Conservation (phyloP, 2,113 vertebrate genomes). For the Heteronetta atricapilla region DNA sequence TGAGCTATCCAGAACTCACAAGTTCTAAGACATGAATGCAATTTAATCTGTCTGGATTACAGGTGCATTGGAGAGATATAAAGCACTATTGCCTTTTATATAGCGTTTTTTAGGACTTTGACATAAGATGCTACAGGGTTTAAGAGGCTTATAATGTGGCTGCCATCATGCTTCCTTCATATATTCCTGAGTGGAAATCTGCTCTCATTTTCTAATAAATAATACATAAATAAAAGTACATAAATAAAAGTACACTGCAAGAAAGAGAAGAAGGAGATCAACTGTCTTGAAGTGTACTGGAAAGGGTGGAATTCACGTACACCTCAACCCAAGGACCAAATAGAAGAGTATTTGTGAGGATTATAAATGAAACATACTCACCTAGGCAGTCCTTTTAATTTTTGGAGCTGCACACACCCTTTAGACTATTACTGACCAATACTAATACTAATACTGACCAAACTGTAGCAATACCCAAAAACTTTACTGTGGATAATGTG, state of each 20-base stretch:
- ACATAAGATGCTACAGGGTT: neutral
- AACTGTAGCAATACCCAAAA: neutral
- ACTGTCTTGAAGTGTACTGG: neutral
- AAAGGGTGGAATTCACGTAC: neutral
- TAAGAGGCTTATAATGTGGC: neutral
- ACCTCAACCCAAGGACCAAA: neutral
- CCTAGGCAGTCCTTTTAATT: neutral
- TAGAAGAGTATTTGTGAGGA: neutral
- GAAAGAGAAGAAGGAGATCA: neutral
- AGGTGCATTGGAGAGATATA: neutral
- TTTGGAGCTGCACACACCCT: neutral
- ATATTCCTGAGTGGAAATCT: neutral
- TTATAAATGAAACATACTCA: neutral
- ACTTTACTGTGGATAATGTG: rapidly evolving
- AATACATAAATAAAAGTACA: neutral
- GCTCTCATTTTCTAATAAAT: neutral
- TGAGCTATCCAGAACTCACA: neutral
- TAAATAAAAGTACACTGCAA: neutral
- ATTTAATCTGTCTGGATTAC: neutral
- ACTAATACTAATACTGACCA: neutral
- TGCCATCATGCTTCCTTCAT: neutral
- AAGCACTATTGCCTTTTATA: neutral
- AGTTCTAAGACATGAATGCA: neutral
- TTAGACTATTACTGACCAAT: neutral
- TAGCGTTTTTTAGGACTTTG: neutral